Conservation (phyloP, 1,140 invertebrate genomes). For the Penaeus indicus region DNA sequence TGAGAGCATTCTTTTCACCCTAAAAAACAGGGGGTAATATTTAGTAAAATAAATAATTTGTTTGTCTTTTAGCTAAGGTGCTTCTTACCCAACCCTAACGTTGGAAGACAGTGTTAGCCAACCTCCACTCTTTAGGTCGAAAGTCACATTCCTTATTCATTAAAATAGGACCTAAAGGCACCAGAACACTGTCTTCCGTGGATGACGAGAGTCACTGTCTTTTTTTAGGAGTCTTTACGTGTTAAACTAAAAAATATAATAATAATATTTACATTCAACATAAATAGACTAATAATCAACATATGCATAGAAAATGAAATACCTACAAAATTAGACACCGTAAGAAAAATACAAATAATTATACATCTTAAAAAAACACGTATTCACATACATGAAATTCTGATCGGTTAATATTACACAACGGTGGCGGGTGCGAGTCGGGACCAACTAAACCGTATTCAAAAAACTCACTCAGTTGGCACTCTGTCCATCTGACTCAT, state of each 20-base stretch:
- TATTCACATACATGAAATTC: slow-evolving; percentile 17
- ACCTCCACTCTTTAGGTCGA: slow-evolving; percentile 49
- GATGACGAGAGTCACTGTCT: slow-evolving; percentile 59
- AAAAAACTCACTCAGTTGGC: too few relatives aligned
- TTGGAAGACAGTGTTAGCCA: slow-evolving; percentile 56
- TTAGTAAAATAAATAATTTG: too few relatives aligned
- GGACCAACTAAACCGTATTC: too few relatives aligned
- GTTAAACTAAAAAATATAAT: slow-evolving; percentile 56
- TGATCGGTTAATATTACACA: too few relatives aligned
- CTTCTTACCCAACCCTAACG: neutral
- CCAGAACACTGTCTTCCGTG: slow-evolving; percentile 54
- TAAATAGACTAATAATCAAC: slow-evolving; percentile 26
- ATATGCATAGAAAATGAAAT: slow-evolving; percentile 43
- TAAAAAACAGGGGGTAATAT: too few relatives aligned
- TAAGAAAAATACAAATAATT: slow-evolving; percentile 39
- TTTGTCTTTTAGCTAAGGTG: too few relatives aligned
- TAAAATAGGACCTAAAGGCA: slow-evolving; percentile 44
- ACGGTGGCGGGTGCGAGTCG: too few relatives aligned
- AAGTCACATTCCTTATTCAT: slow-evolving; percentile 44
- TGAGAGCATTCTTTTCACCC: too few relatives aligned
- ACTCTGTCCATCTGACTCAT: too few relatives aligned
- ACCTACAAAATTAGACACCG: slow-evolving; percentile 45
- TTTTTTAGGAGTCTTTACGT: slow-evolving; percentile 60
- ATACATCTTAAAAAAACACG: neutral
- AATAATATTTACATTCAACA: slow-evolving; percentile 45